Percentiles rank a stretch among this genome's conserved stretches.
These are phyloP conservation scores for Paraescarpia echinospica DNA, from an alignment of 1,140 invertebrate genomes.

Conservation along the genomic window DNA sequence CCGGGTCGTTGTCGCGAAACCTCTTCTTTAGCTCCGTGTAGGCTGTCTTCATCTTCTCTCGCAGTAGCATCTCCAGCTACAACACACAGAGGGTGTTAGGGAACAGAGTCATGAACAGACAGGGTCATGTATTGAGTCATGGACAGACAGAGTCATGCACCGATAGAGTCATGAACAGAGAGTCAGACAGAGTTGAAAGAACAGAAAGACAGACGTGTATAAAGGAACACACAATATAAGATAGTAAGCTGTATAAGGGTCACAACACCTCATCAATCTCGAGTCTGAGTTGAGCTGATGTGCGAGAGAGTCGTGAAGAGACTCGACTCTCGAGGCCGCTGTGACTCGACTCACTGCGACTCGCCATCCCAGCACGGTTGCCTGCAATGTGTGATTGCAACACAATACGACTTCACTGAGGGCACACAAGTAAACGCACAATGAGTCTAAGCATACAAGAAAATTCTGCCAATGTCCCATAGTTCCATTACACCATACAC, in stretches of 20 bases:
- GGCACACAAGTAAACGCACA: neutral
- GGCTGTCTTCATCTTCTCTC: conserved; percentile 49
- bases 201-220: neutral
- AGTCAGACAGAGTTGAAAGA: neutral
- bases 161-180: too few species aligned
- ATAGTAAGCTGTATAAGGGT: neutral
- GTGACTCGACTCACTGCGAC: neutral
- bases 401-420: neutral
- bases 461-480: too few species aligned
- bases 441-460: neutral
- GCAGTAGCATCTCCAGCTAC: conserved; percentile 50
- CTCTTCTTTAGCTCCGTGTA: conserved; percentile 54
- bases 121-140: neutral
- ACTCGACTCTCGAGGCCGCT: neutral
- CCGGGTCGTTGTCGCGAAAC: conserved; percentile 57
- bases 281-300: neutral
- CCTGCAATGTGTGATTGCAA: neutral
- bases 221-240: neutral
- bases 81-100: too few species aligned
- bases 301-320: neutral
- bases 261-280: conserved; percentile 9
- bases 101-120: neutral
- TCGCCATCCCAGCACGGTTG: neutral
- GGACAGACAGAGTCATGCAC: neutral
- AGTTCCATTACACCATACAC: too few species aligned